Percentiles rank a stretch among this genome's conserved stretches.
phyloP scores from a whole-genome alignment of 2,888 invertebrate genomes.

The Hoplodrina ambigua region DNA sequence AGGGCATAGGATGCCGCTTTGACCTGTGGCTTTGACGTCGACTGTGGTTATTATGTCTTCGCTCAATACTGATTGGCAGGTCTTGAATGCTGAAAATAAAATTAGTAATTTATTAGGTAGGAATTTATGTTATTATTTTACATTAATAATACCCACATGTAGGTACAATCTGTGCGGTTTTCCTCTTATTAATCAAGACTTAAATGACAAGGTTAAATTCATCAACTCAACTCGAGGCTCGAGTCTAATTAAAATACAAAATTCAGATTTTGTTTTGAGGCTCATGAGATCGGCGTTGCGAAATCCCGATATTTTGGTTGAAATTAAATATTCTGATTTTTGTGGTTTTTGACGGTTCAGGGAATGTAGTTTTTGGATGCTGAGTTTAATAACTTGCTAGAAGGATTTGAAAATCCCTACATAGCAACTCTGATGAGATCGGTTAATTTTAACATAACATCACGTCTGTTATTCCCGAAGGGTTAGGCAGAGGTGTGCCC shows the following conservation, averaged over 20 bases:
- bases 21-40: slow-evolving; percentile 75
- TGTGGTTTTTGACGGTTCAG: no score
- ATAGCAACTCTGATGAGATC: no score
- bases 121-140: no score
- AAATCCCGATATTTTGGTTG: no score
- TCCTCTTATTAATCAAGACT: slow-evolving; percentile 19
- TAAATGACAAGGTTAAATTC: slow-evolving; percentile 26
- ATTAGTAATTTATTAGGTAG: neutral
- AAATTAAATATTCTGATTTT: no score
- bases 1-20: slow-evolving; percentile 78
- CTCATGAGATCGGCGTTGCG: neutral
- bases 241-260: slow-evolving; percentile 5
- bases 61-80: slow-evolving; percentile 79
- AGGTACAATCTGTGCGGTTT: neutral
- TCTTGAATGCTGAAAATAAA: slow-evolving; percentile 74
- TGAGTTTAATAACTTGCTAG: no score
- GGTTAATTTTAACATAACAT: no score
- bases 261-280: slow-evolving; percentile 1
- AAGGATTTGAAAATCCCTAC: no score
- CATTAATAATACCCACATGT: neutral
- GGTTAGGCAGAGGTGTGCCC: no score
- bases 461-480: no score
- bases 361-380: no score
- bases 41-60: slow-evolving; percentile 79
- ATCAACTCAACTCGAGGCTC: slow-evolving; percentile 21